Conservation (phyloP, 2,113 vertebrate genomes). For the Hippocampus guttulatus region DNA sequence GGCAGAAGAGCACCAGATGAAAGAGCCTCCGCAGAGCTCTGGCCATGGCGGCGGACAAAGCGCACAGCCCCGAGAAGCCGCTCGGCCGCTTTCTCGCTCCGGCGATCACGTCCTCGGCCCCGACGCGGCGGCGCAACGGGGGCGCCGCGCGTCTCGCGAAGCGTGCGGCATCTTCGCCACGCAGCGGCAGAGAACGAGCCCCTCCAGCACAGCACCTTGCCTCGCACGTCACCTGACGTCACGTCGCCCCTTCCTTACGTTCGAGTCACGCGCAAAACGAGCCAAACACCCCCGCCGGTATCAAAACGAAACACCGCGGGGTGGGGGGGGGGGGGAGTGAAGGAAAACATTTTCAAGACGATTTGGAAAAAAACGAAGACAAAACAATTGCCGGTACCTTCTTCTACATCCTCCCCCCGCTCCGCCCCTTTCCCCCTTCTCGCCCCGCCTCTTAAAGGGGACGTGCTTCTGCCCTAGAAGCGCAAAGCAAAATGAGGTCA, state of each 20-base stretch:
- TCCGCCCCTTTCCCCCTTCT: no score
- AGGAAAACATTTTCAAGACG: not conserved
- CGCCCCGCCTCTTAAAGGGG: not conserved
- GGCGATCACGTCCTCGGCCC: slow-evolving; percentile 47
- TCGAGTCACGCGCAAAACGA: not conserved
- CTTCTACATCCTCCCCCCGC: not conserved
- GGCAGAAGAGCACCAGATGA: slow-evolving; percentile 85
- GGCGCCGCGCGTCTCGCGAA: not conserved
- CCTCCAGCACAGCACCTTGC: not conserved
- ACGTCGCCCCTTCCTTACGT: not conserved
- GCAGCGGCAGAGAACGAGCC: not conserved
- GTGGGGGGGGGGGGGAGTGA: not conserved
- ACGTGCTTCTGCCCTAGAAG: not conserved
- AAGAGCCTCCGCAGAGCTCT: slow-evolving; percentile 81
- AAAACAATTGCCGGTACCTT: not conserved
- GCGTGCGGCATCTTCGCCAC: not conserved
- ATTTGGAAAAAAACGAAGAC: no score
- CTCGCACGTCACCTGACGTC: not conserved
- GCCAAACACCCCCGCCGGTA: not conserved
- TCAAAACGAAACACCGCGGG: not conserved
- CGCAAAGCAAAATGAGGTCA: not conserved
- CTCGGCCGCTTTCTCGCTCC: not conserved
- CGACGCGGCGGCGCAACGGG: no score
- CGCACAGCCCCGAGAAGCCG: not conserved
- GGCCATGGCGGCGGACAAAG: slow-evolving; percentile 69